Percentiles rank a stretch among this genome's conserved stretches.
Conservation (phyloP, 2,797 vertebrate genomes). For the Acrossocheilus wenchowensis region DNA sequence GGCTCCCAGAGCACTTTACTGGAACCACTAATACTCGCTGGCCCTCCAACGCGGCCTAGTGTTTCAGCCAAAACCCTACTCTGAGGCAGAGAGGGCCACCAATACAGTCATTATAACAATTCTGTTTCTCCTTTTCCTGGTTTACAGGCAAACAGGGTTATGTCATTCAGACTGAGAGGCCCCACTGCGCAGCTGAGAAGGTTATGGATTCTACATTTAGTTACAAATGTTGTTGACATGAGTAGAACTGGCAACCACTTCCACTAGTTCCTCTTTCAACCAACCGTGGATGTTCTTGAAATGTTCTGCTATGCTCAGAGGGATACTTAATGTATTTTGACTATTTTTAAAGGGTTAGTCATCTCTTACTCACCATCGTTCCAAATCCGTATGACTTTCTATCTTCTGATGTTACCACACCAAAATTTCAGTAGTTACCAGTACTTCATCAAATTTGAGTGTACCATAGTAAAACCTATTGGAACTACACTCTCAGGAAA, state of each 20-base stretch:
- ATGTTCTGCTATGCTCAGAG: conserved; percentile 18
- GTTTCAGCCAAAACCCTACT: conserved; percentile 69
- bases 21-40: conserved; percentile 72
- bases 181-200: conserved; percentile 64
- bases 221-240: conserved; percentile 21
- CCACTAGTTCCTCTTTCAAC: conserved; percentile 24
- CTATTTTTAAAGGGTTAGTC: not conserved
- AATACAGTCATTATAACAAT: conserved; percentile 71
- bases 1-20: conserved; percentile 68
- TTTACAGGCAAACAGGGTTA: conserved; percentile 75
- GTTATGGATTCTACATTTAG: conserved; percentile 60
- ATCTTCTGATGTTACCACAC: not conserved
- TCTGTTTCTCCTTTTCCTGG: conserved; percentile 74
- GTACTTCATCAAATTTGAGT: not conserved
- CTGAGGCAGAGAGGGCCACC: conserved; percentile 71
- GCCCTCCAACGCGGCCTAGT: conserved; percentile 58
- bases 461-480: not conserved
- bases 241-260: conserved; percentile 28
- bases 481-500: not conserved
- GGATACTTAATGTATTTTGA: not conserved
- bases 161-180: conserved; percentile 75
- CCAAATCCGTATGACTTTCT: not conserved
- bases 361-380: not conserved
- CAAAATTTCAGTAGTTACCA: not conserved
- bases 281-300: conserved; percentile 14